phyloP scores from a whole-genome alignment of 92 coral and sea anemone genomes.

The Epizoanthus scotinus region DNA sequence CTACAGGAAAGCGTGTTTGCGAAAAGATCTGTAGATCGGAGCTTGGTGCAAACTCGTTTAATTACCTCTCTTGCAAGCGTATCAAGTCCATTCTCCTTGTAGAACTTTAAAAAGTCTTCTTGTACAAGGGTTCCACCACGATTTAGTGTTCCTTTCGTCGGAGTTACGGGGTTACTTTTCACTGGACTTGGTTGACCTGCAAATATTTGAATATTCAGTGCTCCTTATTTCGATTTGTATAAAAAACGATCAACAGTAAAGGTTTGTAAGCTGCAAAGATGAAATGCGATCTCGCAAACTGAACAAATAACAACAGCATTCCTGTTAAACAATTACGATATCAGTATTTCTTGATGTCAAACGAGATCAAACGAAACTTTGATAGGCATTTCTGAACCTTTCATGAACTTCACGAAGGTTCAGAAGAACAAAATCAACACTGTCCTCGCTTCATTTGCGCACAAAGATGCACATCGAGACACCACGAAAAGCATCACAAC shows the following conservation, averaged over 20 bases:
- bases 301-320: not conserved
- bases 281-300: slow-evolving; percentile 1
- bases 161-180: slow-evolving; percentile 75
- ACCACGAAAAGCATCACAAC: slow-evolving; percentile 33
- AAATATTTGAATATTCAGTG: slow-evolving; percentile 78
- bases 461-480: slow-evolving; percentile 53
- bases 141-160: slow-evolving; percentile 68
- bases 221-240: slow-evolving; percentile 58
- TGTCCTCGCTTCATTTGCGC: not conserved
- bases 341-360: not conserved
- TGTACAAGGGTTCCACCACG: slow-evolving; percentile 70
- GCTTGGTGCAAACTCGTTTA: not conserved
- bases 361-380: not conserved
- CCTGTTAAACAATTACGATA: not conserved
- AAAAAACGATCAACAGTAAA: slow-evolving; percentile 11
- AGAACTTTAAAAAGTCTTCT: slow-evolving; percentile 68
- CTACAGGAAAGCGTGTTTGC: slow-evolving; percentile 39
- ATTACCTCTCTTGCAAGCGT: slow-evolving; percentile 81
- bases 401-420: not conserved
- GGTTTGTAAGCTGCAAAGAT: not conserved
- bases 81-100: slow-evolving; percentile 75
- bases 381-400: slow-evolving; percentile 6
- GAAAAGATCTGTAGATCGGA: slow-evolving; percentile 38
- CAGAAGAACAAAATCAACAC: no score
- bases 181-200: slow-evolving; percentile 93